A percentile compares a stretch with the other conserved stretches of the same genome.
Evolutionary conservation across 2,888 invertebrate species (phyloP).

Genomic region (Netelia fuscicornis): DNA sequence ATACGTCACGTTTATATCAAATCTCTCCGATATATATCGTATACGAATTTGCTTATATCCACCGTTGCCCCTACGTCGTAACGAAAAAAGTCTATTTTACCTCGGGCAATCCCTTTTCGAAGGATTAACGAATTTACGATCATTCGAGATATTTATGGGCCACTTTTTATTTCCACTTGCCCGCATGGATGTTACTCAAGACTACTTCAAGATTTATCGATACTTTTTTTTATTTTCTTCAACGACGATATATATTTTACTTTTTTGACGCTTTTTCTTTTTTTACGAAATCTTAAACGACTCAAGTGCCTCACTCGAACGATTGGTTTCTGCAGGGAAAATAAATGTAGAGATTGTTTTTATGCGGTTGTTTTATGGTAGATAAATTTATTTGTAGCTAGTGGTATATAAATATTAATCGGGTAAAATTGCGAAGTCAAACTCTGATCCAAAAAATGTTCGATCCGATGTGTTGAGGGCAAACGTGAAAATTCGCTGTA

Average conservation of each 20-base stretch:
- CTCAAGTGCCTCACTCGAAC: background rate
- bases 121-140: constrained; percentile 60
- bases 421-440: no score
- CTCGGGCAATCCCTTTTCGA: background rate
- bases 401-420: no score
- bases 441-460: no score
- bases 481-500: no score
- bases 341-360: no score
- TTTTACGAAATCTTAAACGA: background rate
- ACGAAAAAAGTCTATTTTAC: background rate
- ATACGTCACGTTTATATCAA: constrained; percentile 6
- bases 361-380: no score
- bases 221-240: constrained; percentile 5
- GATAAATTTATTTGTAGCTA: no score
- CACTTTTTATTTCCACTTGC: constrained; percentile 6
- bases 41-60: background rate
- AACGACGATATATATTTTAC: constrained; percentile 5
- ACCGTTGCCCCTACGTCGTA: background rate
- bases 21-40: background rate
- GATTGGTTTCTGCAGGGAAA: no score
- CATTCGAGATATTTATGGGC: constrained; percentile 30
- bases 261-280: background rate
- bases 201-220: constrained; percentile 22
- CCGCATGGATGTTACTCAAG: background rate
- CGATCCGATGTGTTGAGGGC: no score